phyloP scores from a whole-genome alignment of 64 coral and sea anemone genomes.

The Montipora foliosa region DNA sequence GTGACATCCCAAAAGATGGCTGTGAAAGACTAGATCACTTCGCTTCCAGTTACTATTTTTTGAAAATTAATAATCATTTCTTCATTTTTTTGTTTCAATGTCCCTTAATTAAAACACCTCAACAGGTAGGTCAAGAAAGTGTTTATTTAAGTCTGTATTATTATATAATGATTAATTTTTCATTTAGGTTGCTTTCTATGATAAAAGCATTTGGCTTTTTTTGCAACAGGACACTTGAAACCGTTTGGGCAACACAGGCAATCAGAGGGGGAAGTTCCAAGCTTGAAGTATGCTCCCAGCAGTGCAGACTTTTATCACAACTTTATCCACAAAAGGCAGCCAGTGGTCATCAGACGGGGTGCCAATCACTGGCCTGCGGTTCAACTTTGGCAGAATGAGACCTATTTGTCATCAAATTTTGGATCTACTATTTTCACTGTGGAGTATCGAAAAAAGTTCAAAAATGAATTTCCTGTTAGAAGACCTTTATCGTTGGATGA shows the following conservation, averaged over 20 bases:
- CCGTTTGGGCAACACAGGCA: slow-evolving; percentile 67
- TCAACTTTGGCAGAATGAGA: slow-evolving; percentile 87
- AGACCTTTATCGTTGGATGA: slow-evolving; percentile 70
- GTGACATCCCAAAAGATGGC: too few relatives aligned
- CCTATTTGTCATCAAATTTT: slow-evolving; percentile 82
- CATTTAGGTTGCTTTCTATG: not conserved
- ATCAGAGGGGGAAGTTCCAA: slow-evolving; percentile 51
- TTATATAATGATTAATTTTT: not conserved
- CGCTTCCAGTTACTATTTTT: too few relatives aligned
- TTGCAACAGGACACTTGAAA: slow-evolving; percentile 73
- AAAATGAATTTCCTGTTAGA: slow-evolving; percentile 74
- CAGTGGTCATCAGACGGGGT: slow-evolving; percentile 82
- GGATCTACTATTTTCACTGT: slow-evolving; percentile 80
- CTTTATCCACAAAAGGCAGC: slow-evolving; percentile 81
- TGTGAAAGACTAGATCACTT: too few relatives aligned
- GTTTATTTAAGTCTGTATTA: too few relatives aligned
- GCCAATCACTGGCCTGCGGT: slow-evolving; percentile 91
- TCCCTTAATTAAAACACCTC: too few relatives aligned
- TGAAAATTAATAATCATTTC: too few relatives aligned
- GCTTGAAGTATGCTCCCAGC: slow-evolving; percentile 87
- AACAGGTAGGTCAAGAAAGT: too few relatives aligned
- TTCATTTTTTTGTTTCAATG: too few relatives aligned
- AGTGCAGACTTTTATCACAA: slow-evolving; percentile 89
- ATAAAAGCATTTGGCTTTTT: not conserved
- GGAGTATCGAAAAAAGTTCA: slow-evolving; percentile 88